Base-by-base conservation (phyloP, 2,888 invertebrate genomes). In the Clanis bilineata region DNA sequence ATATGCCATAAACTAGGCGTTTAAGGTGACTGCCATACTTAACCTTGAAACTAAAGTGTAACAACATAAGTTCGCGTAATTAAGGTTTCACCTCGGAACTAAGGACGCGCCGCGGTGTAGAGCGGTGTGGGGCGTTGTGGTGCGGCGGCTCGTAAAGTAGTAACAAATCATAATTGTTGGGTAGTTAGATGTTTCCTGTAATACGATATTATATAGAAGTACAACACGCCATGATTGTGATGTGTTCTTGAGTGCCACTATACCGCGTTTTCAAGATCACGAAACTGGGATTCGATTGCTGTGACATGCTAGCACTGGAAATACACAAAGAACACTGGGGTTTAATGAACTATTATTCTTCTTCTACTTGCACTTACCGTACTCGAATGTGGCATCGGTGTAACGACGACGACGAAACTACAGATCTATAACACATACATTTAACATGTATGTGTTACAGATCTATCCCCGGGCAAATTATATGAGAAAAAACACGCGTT, bases 151-250 rank as follows among this genome's bases (percentile, higher is more conserved):
- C 47, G 25, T 47, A 32, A 51, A 51, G 10, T 51, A 10, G 18
- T 28, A 6, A 51, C 51, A 51, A 51, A 51, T 51, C 51, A 51
- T 51, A 51, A 51, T 32, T 18, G 15, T 51, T 28, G 32, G 18
- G 28, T 15, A 51, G 18, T 51, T 51, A 32, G 28, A 10, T 18
- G 32, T 28, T 51, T 51, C 51, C 51, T 51, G 32, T 51, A 32
- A 23, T 12, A 22, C 21, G 3, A 18, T 9, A 15, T 51, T 51
- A 51, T 18, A 45, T 36, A 36, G 23, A 45, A 15, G 23, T 23
- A 10, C 3, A 28, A 32, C 51, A 51, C 51, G 51, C 51, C 10
- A 51, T 15, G 25, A 25, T 25, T 25, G 5, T n/a, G 25, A 22
- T 6, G n/a, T 25, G 6, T 15, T 28, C n/a, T 25, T 7, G 15